phyloP scores from a whole-genome alignment of 2,113 vertebrate species.

The Spea multiplicata region DNA sequence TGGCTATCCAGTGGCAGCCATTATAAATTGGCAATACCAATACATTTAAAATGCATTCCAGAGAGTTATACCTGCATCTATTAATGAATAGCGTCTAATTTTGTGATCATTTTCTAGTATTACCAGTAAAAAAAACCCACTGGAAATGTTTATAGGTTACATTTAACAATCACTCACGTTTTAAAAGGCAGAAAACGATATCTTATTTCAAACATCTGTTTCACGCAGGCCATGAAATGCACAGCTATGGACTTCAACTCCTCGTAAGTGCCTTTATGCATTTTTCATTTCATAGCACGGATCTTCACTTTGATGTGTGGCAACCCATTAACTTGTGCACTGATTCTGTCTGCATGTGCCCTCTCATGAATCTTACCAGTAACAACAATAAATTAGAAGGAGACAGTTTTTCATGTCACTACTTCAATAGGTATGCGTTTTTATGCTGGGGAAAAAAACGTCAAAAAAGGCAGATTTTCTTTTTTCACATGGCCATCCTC shows the following conservation, averaged over 20 bases:
- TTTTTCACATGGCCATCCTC: too few species aligned
- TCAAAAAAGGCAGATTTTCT: too few species aligned
- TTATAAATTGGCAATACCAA: too few species aligned
- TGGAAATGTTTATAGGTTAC: slow-evolving; percentile 13
- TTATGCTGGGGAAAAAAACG: not conserved
- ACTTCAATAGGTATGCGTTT: not conserved
- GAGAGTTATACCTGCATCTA: too few species aligned
- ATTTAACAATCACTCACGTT: slow-evolving; percentile 15
- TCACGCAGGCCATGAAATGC: slow-evolving; percentile 35
- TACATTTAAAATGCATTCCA: too few species aligned
- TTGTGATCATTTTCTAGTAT: too few species aligned
- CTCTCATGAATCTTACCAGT: slow-evolving; percentile 33
- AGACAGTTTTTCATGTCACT: slow-evolving; percentile 16
- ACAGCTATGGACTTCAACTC: slow-evolving; percentile 28
- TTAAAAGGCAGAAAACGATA: slow-evolving; percentile 26
- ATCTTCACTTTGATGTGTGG: slow-evolving; percentile 39
- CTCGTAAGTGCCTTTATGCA: slow-evolving; percentile 43
- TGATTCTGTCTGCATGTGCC: slow-evolving; percentile 37
- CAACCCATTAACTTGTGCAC: slow-evolving; percentile 44
- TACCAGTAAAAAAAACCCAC: not conserved
- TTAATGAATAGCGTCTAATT: too few species aligned
- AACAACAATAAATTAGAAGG: slow-evolving; percentile 34
- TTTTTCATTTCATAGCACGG: slow-evolving; percentile 37
- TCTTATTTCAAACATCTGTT: slow-evolving; percentile 49
- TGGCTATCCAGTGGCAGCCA: too few species aligned